Evolutionary conservation across 2,113 vertebrate genomes (phyloP).

Genomic region (Ia io): DNA sequence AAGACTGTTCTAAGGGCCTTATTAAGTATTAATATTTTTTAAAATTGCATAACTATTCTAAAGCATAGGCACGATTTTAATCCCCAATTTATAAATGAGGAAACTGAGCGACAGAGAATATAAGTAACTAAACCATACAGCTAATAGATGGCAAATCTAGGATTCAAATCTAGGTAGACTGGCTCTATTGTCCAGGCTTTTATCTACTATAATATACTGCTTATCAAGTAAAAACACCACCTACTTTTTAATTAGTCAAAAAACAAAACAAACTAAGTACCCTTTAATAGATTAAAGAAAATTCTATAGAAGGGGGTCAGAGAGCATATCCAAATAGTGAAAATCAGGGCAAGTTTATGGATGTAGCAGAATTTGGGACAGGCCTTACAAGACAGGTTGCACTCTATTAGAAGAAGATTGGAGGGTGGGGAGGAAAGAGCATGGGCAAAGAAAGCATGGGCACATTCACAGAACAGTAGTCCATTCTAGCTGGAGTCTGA

Average conservation of each 20-base stretch:
- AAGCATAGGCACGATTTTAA: background rate
- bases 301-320: background rate
- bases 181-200: background rate
- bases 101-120: background rate
- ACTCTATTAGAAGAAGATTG: background rate
- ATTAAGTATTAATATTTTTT: background rate
- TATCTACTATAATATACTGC: background rate
- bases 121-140: background rate
- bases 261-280: background rate
- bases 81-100: background rate
- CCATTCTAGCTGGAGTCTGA: background rate
- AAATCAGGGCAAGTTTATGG: background rate
- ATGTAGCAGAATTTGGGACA: background rate
- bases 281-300: background rate
- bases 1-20: background rate
- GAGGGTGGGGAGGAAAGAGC: too few relatives aligned
- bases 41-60: background rate
- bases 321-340: background rate
- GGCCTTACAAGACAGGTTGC: background rate
- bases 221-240: background rate
- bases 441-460: background rate
- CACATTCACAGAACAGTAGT: background rate
- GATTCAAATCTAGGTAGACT: background rate
- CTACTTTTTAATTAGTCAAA: background rate
- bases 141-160: background rate